phyloP scores from a whole-genome alignment of 2,113 vertebrate genomes.

The Euleptes europaea region DNA sequence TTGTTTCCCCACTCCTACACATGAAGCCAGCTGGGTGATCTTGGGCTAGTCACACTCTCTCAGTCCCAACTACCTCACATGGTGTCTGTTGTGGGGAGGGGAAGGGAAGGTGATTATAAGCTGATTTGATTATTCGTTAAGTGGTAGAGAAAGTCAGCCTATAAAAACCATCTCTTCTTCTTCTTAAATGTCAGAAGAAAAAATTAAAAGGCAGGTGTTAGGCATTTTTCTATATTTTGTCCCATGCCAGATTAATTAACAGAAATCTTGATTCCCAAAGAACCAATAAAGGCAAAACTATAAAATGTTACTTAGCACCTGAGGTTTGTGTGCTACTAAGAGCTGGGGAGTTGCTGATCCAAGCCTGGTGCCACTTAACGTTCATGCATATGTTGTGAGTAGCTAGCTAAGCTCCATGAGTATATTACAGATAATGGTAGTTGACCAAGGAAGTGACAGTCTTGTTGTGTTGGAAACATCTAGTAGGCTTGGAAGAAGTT shows the following conservation, averaged over 20 bases:
- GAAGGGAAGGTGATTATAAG: no score
- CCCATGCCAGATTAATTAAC: not conserved
- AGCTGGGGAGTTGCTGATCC: not conserved
- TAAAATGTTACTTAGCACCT: not conserved
- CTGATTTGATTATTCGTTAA: no score
- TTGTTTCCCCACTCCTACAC: no score
- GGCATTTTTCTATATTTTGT: not conserved
- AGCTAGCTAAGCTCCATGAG: not conserved
- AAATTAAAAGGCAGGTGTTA: not conserved
- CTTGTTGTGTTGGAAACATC: not conserved
- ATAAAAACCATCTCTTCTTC: no score
- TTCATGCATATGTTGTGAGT: not conserved
- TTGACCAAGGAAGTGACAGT: not conserved
- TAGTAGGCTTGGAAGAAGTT: not conserved
- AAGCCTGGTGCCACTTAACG: not conserved
- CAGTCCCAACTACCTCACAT: no score
- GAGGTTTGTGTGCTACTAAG: not conserved
- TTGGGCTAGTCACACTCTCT: no score
- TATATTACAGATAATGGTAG: not conserved
- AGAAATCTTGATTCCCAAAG: not conserved
- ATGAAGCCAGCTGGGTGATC: no score
- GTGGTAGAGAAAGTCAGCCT: no score
- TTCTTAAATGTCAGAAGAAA: no score
- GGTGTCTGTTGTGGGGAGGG: no score
- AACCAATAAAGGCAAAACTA: not conserved